These are phyloP conservation scores for Nasonia oneida DNA, from an alignment of 2,888 invertebrate species.

Conservation along the genomic window DNA sequence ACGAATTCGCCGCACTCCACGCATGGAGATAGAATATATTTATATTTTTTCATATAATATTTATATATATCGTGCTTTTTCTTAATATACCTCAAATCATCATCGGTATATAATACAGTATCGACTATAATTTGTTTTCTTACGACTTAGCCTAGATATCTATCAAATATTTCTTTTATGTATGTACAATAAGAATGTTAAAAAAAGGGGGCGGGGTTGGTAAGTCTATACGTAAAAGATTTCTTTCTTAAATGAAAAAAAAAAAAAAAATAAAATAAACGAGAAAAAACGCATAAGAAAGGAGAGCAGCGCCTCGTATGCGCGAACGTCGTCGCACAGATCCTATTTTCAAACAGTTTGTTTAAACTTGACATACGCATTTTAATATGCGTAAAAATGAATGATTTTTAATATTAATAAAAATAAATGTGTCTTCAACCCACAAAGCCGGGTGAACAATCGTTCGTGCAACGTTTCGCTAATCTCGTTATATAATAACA, in stretches of 20 bases:
- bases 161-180: conserved; percentile 74
- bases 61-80: conserved; percentile 64
- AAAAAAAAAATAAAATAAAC: conserved; percentile 30
- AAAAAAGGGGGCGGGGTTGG: conserved; percentile 63
- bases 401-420: background rate
- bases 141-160: conserved; percentile 75
- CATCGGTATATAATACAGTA: conserved; percentile 77
- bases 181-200: conserved; percentile 75
- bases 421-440: conserved; percentile 45
- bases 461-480: conserved; percentile 36
- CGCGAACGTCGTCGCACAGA: conserved; percentile 25
- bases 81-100: conserved; percentile 75
- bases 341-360: conserved; percentile 6
- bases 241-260: conserved; percentile 59
- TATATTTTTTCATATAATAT: conserved; percentile 64
- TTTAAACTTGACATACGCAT: background rate
- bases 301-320: conserved; percentile 36
- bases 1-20: conserved; percentile 54
- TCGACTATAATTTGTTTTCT: conserved; percentile 74
- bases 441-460: conserved; percentile 41
- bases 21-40: conserved; percentile 61
- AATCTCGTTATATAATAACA: conserved; percentile 49
- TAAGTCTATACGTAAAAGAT: conserved; percentile 60
- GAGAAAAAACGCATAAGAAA: conserved; percentile 56
- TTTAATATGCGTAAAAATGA: background rate